A percentile compares a stretch with the other conserved stretches of the same genome.
Evolutionary conservation across 1,140 invertebrate species (phyloP).

Genomic region (Lepidurus arcticus): DNA sequence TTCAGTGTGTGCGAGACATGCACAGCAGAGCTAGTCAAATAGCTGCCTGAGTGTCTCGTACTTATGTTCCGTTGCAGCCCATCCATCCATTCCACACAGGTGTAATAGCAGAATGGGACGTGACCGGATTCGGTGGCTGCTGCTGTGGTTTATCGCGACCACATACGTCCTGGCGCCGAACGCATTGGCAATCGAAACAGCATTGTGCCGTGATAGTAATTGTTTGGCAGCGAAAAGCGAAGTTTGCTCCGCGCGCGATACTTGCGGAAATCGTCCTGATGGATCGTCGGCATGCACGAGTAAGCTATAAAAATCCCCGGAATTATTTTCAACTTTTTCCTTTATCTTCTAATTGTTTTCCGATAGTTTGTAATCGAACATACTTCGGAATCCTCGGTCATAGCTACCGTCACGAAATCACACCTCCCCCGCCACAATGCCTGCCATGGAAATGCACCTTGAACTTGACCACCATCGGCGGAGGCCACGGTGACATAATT

Average conservation of each 20-base stretch:
- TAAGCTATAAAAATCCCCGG: not conserved
- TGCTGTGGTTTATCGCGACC: not conserved
- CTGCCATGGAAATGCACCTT: not conserved
- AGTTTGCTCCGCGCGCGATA: constrained; percentile 3
- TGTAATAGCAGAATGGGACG: constrained; percentile 1
- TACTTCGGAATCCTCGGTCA: not conserved
- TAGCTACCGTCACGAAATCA: not conserved
- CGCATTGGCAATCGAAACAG: not conserved
- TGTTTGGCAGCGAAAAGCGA: not conserved
- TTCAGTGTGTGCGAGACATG: not conserved
- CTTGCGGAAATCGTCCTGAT: not conserved
- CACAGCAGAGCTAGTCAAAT: not conserved
- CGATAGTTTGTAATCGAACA: not conserved
- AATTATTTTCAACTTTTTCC: not conserved
- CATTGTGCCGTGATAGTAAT: not conserved
- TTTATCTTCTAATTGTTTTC: not conserved
- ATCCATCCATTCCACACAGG: not conserved
- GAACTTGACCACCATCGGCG: not conserved
- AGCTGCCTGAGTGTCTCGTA: not conserved
- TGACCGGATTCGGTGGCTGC: not conserved
- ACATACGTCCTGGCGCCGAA: not conserved
- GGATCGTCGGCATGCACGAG: not conserved
- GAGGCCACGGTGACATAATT: not conserved
- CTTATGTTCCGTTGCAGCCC: not conserved
- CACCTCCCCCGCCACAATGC: constrained; percentile 1